phyloP scores from a whole-genome alignment of 1,140 invertebrate genomes.

The Drosophila kurseongensis region DNA sequence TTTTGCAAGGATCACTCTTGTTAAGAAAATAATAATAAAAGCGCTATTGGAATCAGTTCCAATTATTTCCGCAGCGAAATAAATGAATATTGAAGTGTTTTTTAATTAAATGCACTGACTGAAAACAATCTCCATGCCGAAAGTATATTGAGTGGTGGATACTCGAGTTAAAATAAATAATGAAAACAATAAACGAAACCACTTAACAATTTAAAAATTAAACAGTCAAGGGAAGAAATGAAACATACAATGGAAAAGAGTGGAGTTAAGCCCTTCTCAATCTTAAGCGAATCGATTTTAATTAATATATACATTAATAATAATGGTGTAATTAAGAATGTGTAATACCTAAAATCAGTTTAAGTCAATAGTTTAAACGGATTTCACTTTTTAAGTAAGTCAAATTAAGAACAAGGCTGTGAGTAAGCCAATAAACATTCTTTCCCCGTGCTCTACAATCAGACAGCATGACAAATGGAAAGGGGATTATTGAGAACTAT shows the following conservation, averaged over 20 bases:
- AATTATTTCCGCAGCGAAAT: slow-evolving; percentile 28
- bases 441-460: slow-evolving; percentile 14
- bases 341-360: neutral
- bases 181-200: slow-evolving; percentile 23
- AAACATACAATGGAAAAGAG: neutral
- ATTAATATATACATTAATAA: neutral
- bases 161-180: slow-evolving; percentile 6
- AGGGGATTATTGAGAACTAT: slow-evolving; percentile 31
- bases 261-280: neutral
- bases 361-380: neutral
- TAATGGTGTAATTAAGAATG: neutral
- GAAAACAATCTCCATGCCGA: slow-evolving; percentile 1
- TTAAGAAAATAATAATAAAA: slow-evolving; percentile 15
- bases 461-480: slow-evolving; percentile 20
- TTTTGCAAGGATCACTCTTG: slow-evolving; percentile 2
- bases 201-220: slow-evolving; percentile 2
- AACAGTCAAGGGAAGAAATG: neutral
- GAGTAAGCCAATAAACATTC: slow-evolving; percentile 14
- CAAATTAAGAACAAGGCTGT: neutral
- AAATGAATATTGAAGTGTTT: slow-evolving; percentile 27
- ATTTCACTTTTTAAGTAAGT: neutral
- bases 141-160: neutral
- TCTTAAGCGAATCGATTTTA: neutral
- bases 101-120: slow-evolving; percentile 23
- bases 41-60: slow-evolving; percentile 19